Evolutionary conservation across 2,113 vertebrate species (phyloP).

Genomic region (Phoxinus phoxinus): DNA sequence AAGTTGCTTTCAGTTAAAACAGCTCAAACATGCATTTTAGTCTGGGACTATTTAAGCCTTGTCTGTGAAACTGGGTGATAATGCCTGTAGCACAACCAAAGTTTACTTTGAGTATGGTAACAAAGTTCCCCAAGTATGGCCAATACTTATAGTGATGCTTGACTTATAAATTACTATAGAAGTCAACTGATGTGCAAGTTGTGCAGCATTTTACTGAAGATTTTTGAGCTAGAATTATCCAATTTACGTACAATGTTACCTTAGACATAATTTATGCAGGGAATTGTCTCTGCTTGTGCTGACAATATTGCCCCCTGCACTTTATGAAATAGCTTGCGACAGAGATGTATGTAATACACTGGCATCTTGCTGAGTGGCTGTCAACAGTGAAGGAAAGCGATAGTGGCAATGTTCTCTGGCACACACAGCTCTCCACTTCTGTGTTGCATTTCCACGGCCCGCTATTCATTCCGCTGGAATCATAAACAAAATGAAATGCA

Average conservation of each 20-base stretch:
- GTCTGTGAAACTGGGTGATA: too few species aligned
- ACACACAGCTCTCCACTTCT: constrained; percentile 1
- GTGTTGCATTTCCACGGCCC: not conserved
- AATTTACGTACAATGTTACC: not conserved
- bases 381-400: constrained; percentile 17
- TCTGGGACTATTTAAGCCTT: too few species aligned
- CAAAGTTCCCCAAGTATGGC: not conserved
- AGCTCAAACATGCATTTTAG: too few species aligned
- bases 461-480: not conserved
- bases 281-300: not conserved
- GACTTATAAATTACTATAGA: not conserved
- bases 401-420: constrained; percentile 1
- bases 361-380: not conserved
- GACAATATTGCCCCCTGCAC: not conserved
- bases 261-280: not conserved
- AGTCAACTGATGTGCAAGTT: not conserved
- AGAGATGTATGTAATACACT: constrained; percentile 4
- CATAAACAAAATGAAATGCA: not conserved
- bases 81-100: not conserved
- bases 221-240: not conserved
- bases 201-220: not conserved
- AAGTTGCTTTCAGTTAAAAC: too few species aligned
- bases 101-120: too few species aligned
- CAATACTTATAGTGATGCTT: not conserved
- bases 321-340: constrained; percentile 10